phyloP scores from a whole-genome alignment of 1,140 invertebrate genomes.

The Neotoxoptera formosana region DNA sequence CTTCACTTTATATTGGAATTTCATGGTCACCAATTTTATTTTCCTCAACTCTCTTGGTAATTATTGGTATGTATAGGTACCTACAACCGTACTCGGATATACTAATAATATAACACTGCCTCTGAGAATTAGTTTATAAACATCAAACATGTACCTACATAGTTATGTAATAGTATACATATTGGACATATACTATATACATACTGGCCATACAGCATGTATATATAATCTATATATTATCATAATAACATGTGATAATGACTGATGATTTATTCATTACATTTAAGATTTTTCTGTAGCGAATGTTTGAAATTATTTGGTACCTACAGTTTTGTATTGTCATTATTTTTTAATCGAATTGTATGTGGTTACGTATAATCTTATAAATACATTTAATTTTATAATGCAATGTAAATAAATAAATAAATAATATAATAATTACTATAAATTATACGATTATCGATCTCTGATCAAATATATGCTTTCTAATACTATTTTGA shows the following conservation, averaged over 20 bases:
- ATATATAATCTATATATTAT: neutral
- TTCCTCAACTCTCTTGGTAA: conserved; percentile 3
- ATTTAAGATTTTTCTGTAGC: no score
- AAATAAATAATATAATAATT: neutral
- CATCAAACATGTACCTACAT: neutral
- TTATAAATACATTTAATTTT: neutral
- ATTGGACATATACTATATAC: neutral
- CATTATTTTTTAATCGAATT: neutral
- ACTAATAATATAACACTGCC: neutral
- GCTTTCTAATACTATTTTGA: no score
- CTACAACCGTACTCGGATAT: neutral
- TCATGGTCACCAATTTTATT: conserved; percentile 8
- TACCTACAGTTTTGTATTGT: neutral
- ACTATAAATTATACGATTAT: neutral
- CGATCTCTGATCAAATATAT: no score
- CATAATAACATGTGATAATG: neutral
- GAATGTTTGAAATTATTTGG: neutral
- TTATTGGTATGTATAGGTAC: neutral
- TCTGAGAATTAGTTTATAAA: neutral
- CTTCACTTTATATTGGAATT: neutral
- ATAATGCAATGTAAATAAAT: neutral
- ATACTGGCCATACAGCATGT: neutral
- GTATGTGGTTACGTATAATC: neutral
- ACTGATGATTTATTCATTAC: neutral
- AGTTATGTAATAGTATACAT: neutral